Percentiles rank a stretch among this genome's conserved stretches.
Conservation (phyloP, 37 sponge, comb jelly and placozoan species). For the Oopsacas minuta region DNA sequence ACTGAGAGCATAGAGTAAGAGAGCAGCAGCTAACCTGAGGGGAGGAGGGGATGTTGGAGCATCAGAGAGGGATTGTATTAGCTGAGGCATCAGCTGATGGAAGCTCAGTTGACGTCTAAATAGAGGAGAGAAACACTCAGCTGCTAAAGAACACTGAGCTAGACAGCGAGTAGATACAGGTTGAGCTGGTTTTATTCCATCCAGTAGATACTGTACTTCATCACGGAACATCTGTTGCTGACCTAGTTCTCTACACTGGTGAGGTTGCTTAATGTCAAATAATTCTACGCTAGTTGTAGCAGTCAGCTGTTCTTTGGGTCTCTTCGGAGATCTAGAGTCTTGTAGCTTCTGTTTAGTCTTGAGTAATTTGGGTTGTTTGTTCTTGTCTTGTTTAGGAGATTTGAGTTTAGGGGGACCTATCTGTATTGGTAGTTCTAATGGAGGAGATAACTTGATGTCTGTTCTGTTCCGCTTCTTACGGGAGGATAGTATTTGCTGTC, state of each 20-base stretch:
- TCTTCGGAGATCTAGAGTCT: neutral
- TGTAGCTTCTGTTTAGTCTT: neutral
- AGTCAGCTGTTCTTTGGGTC: neutral
- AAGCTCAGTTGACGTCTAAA: neutral
- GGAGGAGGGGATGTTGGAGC: neutral
- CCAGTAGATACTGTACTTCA: conserved; percentile 1
- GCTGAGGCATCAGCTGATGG: conserved; percentile 13
- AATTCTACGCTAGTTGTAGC: neutral
- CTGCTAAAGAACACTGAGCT: neutral
- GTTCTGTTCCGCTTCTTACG: conserved; percentile 5
- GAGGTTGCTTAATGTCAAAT: neutral
- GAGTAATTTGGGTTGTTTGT: neutral
- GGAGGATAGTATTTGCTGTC: neutral
- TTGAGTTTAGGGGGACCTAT: neutral
- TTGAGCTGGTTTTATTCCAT: neutral
- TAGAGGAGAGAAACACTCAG: neutral
- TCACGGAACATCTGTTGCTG: conserved; percentile 18
- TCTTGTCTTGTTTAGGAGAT: conserved; percentile 4
- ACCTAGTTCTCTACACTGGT: conserved; percentile 3
- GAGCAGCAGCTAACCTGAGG: neutral
- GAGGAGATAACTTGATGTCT: neutral
- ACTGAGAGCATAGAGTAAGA: neutral
- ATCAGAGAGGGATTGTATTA: neutral
- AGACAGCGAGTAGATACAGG: neutral
- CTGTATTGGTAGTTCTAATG: neutral